Percentiles rank a stretch among this genome's conserved stretches.
These are phyloP conservation scores for Melipona beecheii DNA, from an alignment of 2,888 invertebrate species.

Conservation along the genomic window DNA sequence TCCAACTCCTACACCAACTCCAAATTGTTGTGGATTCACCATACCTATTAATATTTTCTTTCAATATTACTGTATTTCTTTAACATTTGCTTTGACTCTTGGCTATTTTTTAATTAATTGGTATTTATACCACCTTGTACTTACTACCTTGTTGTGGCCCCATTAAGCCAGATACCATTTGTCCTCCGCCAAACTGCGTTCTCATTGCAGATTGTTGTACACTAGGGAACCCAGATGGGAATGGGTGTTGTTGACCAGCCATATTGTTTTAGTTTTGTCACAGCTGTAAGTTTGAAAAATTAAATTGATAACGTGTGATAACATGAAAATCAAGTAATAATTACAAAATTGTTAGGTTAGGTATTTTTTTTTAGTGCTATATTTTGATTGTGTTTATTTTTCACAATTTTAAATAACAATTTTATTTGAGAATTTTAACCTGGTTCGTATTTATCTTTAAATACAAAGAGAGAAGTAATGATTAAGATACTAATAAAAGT, in stretches of 20 bases:
- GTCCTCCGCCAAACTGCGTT: conserved; percentile 87
- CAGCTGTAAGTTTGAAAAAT: conserved; percentile 14
- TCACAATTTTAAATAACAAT: neutral
- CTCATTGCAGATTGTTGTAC: conserved; percentile 87
- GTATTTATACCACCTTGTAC: neutral
- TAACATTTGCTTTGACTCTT: neutral
- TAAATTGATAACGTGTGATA: neutral
- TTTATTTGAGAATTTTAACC: neutral
- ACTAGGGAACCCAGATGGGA: conserved; percentile 88
- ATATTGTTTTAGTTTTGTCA: conserved; percentile 81
- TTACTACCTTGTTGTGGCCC: conserved; percentile 84
- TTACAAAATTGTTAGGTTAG: conserved; percentile 49
- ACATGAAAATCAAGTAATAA: neutral
- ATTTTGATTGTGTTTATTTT: neutral
- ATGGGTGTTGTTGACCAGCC: conserved; percentile 91
- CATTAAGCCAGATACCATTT: conserved; percentile 88
- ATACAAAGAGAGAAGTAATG: neutral
- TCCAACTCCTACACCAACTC: conserved; percentile 82
- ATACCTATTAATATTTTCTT: conserved; percentile 83
- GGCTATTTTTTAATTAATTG: neutral
- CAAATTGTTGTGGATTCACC: conserved; percentile 85
- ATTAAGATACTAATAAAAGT: neutral
- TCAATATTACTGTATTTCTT: neutral
- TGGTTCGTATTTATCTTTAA: neutral
- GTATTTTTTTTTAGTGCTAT: neutral